Percentiles rank a stretch among this genome's conserved stretches.
Conservation (phyloP, 2,888 invertebrate species). For the Rugalucina vietnamica region DNA sequence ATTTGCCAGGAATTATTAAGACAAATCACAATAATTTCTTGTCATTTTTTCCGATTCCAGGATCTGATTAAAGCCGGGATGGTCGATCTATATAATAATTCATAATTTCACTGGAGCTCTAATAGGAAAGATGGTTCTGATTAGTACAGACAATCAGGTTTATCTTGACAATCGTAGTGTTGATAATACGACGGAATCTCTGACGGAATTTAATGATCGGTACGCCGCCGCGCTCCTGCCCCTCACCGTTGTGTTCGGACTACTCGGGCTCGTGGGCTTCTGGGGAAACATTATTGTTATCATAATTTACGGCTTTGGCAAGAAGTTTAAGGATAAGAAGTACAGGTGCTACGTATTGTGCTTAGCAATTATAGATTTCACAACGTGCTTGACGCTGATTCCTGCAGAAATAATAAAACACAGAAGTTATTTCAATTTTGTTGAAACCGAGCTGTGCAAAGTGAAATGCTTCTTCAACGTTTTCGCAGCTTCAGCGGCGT, state of each 20-base stretch:
- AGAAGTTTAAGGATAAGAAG: constrained; percentile 54
- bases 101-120: too few species aligned
- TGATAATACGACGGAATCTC: background rate
- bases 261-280: constrained; percentile 46
- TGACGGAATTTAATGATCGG: constrained; percentile 35
- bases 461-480: constrained; percentile 59
- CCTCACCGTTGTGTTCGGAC: constrained; percentile 44
- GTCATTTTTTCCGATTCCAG: too few species aligned
- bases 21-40: too few species aligned
- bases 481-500: constrained; percentile 54
- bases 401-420: constrained; percentile 61
- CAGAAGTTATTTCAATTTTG: constrained; percentile 53
- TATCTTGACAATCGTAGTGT: background rate
- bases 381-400: constrained; percentile 52
- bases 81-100: too few species aligned
- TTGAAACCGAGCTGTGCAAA: constrained; percentile 46
- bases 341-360: constrained; percentile 50
- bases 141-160: background rate
- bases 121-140: too few species aligned
- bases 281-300: constrained; percentile 52
- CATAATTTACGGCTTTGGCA: constrained; percentile 47
- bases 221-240: constrained; percentile 53
- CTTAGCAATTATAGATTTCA: constrained; percentile 50
- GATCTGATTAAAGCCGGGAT: too few species aligned
- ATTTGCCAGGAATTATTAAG: too few species aligned